These are phyloP conservation scores for Ceyx cyanopectus DNA, from an alignment of 2,113 vertebrate genomes.

Conservation along the genomic window DNA sequence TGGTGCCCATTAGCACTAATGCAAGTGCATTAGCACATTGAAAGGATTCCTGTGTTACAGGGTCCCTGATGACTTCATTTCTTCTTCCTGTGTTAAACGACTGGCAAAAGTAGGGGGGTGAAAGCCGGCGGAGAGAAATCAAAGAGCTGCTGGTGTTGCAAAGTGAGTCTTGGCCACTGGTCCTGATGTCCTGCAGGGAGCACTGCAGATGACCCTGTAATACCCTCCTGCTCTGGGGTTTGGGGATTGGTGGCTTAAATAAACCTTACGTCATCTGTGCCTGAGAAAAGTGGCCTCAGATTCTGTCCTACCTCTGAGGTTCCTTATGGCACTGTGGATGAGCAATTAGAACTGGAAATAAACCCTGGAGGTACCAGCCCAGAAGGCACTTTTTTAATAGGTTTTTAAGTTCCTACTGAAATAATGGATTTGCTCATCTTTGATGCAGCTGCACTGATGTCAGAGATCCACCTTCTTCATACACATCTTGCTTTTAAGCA, in stretches of 20 bases:
- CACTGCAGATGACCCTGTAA: neutral
- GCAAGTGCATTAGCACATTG: neutral
- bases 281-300: neutral
- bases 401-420: neutral
- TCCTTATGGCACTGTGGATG: neutral
- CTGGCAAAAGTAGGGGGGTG: neutral
- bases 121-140: neutral
- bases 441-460: rapidly evolving
- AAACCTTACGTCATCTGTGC: rapidly evolving
- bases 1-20: slow-evolving; percentile 38
- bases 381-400: neutral
- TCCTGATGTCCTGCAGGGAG: neutral
- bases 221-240: neutral
- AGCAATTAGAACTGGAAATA: neutral
- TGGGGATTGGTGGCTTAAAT: rapidly evolving
- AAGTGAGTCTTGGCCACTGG: neutral
- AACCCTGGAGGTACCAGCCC: neutral
- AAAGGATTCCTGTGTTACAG: slow-evolving; percentile 3
- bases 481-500: neutral
- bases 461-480: rapidly evolving
- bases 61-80: neutral
- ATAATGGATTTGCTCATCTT: rapidly evolving
- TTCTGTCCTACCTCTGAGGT: neutral
- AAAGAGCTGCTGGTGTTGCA: rapidly evolving
- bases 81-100: neutral